These are phyloP conservation scores for Prunella strophiata DNA, from an alignment of 2,797 vertebrate genomes.

Conservation along the genomic window DNA sequence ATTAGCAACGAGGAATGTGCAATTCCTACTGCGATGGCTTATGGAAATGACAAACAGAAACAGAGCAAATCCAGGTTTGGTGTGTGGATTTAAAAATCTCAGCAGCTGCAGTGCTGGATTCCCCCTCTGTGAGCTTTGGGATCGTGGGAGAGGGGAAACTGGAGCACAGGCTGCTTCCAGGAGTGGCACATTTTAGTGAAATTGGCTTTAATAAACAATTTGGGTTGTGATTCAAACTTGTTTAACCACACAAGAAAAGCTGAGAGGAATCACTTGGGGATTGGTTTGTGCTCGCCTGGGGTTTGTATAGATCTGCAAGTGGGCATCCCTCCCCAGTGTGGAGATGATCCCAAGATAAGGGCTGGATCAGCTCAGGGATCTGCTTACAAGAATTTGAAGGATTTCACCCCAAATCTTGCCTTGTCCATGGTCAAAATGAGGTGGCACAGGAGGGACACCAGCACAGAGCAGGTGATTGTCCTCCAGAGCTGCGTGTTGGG, in stretches of 20 bases:
- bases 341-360: not conserved
- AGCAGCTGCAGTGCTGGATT: not conserved
- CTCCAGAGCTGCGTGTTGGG: rapidly evolving
- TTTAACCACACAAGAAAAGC: constrained; percentile 7
- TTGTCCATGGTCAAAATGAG: not conserved
- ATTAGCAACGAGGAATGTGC: not conserved
- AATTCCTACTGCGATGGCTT: not conserved
- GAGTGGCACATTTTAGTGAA: constrained; percentile 4
- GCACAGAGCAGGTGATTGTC: not conserved
- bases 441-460: not conserved
- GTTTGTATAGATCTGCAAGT: not conserved
- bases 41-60: constrained; percentile 4
- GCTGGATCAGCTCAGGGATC: not conserved
- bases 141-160: not conserved
- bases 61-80: not conserved
- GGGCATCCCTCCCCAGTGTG: not conserved
- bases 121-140: rapidly evolving
- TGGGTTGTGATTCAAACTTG: not conserved
- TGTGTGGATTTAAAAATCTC: not conserved
- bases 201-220: constrained; percentile 16
- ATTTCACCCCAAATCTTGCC: not conserved
- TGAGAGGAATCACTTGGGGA: not conserved
- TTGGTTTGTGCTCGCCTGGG: not conserved
- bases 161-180: not conserved
- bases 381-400: not conserved